Percentiles rank a stretch among this genome's conserved stretches.
phyloP scores from a whole-genome alignment of 2,797 vertebrate genomes.

The Sparus aurata region DNA sequence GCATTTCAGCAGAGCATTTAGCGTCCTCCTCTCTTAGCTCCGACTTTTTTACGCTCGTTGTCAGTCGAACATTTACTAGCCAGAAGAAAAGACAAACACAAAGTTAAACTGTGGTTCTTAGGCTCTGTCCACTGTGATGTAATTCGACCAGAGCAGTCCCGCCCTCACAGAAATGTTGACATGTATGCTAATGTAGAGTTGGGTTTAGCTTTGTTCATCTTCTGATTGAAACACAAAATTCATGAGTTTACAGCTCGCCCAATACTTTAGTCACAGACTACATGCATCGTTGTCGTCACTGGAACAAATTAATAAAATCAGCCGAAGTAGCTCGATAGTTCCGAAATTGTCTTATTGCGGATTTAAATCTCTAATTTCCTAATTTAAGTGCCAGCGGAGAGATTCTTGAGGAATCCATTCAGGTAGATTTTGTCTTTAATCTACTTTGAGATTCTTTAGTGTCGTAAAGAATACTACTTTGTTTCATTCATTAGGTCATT shows the following conservation, averaged over 20 bases:
- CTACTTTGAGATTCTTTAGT: slow-evolving; percentile 34
- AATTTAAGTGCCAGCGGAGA: slow-evolving; percentile 46
- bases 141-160: slow-evolving; percentile 11
- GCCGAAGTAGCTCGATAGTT: background rate
- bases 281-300: background rate
- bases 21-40: background rate
- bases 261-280: slow-evolving; percentile 4
- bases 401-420: slow-evolving; percentile 32
- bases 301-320: slow-evolving; percentile 5
- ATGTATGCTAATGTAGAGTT: background rate
- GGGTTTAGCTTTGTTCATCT: background rate
- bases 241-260: background rate
- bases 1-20: slow-evolving; percentile 31
- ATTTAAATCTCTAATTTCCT: background rate
- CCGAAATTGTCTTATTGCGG: background rate
- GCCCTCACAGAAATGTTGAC: slow-evolving; percentile 4
- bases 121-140: slow-evolving; percentile 2
- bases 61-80: background rate
- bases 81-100: slow-evolving; percentile 2
- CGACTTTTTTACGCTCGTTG: background rate
- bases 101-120: slow-evolving; percentile 18
- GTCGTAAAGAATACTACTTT: slow-evolving; percentile 19
- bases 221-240: background rate
- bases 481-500: slow-evolving; percentile 19
- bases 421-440: slow-evolving; percentile 28